Percentiles rank a stretch among this genome's conserved stretches.
These are phyloP conservation scores for Rambutsinella grinnellia DNA, from an alignment of 2,888 invertebrate species.

Conservation along the genomic window DNA sequence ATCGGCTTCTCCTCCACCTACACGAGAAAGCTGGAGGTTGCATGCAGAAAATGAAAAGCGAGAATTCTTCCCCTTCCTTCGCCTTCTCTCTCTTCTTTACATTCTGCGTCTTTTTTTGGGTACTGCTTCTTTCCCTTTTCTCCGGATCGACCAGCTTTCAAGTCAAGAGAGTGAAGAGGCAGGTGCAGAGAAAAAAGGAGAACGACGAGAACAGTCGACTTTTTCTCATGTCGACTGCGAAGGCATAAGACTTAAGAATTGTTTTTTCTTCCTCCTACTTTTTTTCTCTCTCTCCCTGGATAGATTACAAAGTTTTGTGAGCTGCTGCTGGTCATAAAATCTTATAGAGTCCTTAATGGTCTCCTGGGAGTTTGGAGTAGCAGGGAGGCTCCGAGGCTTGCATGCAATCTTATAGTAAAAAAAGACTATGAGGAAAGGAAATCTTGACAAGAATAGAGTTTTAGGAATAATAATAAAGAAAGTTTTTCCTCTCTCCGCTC, in stretches of 20 bases:
- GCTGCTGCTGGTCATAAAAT: conserved; percentile 46
- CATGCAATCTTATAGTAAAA: conserved; percentile 49
- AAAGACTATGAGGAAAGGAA: conserved; percentile 23
- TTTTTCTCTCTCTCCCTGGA: conserved; percentile 7
- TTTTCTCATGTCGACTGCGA: conserved; percentile 1
- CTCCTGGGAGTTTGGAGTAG: conserved; percentile 45
- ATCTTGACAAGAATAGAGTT: conserved; percentile 30
- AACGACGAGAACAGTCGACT: conserved; percentile 32
- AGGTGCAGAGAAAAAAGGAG: conserved; percentile 34
- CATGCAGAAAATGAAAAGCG: conserved; percentile 27
- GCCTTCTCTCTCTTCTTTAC: conserved; percentile 16
- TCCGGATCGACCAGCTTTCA: conserved; percentile 21
- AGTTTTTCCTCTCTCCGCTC: conserved; percentile 31
- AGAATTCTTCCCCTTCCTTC: conserved; percentile 37
- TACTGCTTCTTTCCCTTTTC: conserved; percentile 36
- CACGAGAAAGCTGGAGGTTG: background rate
- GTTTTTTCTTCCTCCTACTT: background rate
- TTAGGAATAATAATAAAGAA: conserved; percentile 15
- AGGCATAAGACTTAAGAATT: conserved; percentile 18
- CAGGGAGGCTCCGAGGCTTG: conserved; percentile 48
- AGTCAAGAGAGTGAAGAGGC: conserved; percentile 26
- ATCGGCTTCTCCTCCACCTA: too few relatives aligned
- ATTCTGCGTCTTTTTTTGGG: conserved; percentile 29
- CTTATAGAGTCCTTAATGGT: conserved; percentile 52
- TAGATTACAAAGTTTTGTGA: conserved; percentile 10